Percentiles rank a stretch among this genome's conserved stretches.
phyloP scores from a whole-genome alignment of 2,888 invertebrate species.

The Apotomis capreana region DNA sequence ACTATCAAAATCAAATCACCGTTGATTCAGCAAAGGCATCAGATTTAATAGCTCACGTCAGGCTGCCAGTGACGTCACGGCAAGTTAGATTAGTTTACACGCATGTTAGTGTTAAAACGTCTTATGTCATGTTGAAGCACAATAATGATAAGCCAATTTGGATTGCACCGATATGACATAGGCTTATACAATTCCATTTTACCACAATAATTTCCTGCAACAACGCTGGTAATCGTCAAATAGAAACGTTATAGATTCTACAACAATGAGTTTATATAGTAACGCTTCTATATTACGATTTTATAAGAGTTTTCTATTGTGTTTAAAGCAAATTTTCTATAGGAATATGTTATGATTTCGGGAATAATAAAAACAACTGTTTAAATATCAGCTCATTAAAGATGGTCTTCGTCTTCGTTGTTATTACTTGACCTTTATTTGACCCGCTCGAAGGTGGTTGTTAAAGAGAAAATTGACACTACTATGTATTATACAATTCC shows the following conservation, averaged over 20 bases:
- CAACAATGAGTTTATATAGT: too few relatives aligned
- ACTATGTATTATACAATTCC: too few relatives aligned
- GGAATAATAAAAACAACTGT: too few relatives aligned
- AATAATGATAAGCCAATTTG: neutral
- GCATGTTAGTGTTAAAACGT: neutral
- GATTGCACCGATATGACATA: neutral
- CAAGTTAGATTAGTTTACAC: constrained; percentile 14
- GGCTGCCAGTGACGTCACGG: constrained; percentile 6
- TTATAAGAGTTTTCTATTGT: too few relatives aligned
- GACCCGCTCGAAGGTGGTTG: too few relatives aligned
- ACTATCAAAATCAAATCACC: constrained; percentile 21
- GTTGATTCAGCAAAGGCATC: constrained; percentile 2
- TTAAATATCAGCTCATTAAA: too few relatives aligned
- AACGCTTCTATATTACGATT: too few relatives aligned
- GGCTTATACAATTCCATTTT: neutral
- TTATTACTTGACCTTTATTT: too few relatives aligned
- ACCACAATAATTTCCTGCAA: neutral
- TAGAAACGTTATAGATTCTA: neutral
- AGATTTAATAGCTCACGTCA: constrained; percentile 22
- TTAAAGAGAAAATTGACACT: too few relatives aligned
- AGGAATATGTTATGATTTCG: too few relatives aligned
- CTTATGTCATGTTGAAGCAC: neutral
- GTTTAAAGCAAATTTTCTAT: too few relatives aligned
- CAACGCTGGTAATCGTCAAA: neutral
- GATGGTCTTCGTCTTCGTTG: too few relatives aligned